phyloP scores from a whole-genome alignment of 2,113 vertebrate genomes.

The Boulengerochromis microlepis region DNA sequence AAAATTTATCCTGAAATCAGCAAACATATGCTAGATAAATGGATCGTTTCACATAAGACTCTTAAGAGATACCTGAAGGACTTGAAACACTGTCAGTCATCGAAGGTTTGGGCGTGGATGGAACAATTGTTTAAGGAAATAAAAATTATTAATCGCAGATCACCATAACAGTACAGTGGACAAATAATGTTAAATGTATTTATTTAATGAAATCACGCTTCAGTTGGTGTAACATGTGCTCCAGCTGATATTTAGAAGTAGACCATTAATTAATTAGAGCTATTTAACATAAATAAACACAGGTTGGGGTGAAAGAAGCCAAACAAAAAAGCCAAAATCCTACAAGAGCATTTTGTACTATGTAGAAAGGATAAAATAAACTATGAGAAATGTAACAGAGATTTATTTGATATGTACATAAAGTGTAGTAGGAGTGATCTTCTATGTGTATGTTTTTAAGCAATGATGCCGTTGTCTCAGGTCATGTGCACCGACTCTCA shows the following conservation, averaged over 20 bases:
- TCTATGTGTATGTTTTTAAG: not conserved
- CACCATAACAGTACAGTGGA: not conserved
- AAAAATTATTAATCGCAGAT: fast-evolving
- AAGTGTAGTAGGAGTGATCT: not conserved
- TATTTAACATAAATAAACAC: not conserved
- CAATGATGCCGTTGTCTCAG: not conserved
- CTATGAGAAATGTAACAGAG: not conserved
- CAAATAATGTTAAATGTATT: not conserved
- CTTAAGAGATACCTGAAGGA: not conserved
- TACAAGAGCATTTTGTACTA: not conserved
- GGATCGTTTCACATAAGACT: not conserved
- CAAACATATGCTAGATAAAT: not conserved
- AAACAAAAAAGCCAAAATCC: not conserved
- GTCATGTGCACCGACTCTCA: not conserved
- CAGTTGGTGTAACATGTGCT: not conserved
- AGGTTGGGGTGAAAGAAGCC: not conserved
- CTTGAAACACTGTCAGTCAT: not conserved
- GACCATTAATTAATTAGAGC: not conserved
- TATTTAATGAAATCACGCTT: not conserved
- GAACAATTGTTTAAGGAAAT: not conserved
- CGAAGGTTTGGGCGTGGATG: fast-evolving
- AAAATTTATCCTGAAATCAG: not conserved
- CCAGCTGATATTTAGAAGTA: not conserved
- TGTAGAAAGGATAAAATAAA: not conserved
- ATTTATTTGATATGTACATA: not conserved